Percentiles rank a stretch among this genome's conserved stretches.
Conservation (phyloP, 2,797 vertebrate genomes). For the Melanotaenia maccullochi region DNA sequence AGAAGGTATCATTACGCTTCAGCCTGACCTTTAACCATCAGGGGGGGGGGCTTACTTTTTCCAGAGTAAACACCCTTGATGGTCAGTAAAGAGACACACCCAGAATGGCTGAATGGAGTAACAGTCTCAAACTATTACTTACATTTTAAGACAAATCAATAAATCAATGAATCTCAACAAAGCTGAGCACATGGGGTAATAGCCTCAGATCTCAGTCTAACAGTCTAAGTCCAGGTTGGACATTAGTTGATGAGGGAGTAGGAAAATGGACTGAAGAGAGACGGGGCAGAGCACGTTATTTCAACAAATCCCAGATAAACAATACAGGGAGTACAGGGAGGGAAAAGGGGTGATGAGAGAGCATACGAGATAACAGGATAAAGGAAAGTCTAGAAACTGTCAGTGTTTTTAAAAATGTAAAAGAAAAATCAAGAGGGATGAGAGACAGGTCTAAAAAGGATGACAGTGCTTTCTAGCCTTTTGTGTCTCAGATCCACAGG, state of each 20-base stretch:
- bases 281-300: neutral
- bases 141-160: neutral
- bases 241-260: neutral
- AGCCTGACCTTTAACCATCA: constrained; percentile 38
- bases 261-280: neutral
- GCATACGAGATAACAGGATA: constrained; percentile 8
- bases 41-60: neutral
- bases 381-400: constrained; percentile 10
- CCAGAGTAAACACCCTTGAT: neutral
- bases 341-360: neutral
- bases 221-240: neutral
- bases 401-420: constrained; percentile 38
- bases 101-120: neutral
- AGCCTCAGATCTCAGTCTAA: neutral
- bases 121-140: neutral
- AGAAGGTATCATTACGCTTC: constrained; percentile 19
- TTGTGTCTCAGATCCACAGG: constrained; percentile 56
- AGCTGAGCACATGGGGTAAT: neutral
- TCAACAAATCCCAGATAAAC: constrained; percentile 21
- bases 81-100: neutral
- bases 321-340: constrained; percentile 11
- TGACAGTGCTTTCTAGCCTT: constrained; percentile 35
- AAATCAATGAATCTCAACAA: neutral
- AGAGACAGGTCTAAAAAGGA: constrained; percentile 34
- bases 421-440: constrained; percentile 43